A percentile compares a stretch with the other conserved stretches of the same genome.
Evolutionary conservation across 2,888 invertebrate species (phyloP).

Genomic region (Elegia similella): DNA sequence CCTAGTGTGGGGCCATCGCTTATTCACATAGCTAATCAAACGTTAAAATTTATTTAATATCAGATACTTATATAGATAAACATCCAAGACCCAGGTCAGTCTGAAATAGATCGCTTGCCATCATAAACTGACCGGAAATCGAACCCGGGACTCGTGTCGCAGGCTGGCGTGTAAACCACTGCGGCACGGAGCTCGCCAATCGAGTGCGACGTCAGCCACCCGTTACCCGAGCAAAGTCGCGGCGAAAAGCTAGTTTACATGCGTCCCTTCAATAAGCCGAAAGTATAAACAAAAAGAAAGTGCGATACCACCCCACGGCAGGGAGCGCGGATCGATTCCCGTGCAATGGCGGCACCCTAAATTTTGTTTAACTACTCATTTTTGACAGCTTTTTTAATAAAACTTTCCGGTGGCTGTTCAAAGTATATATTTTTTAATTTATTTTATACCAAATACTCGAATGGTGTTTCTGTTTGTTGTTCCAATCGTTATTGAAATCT

Average conservation of each 20-base stretch:
- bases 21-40: no score
- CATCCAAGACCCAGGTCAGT: no score
- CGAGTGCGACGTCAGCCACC: no score
- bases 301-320: slow-evolving; percentile 8
- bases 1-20: no score
- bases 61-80: no score
- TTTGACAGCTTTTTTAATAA: slow-evolving; percentile 20
- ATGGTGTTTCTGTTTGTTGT: background rate
- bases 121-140: no score
- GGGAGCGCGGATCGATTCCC: slow-evolving; percentile 12
- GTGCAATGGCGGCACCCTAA: slow-evolving; percentile 5
- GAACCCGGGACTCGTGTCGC: no score
- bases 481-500: background rate
- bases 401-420: background rate
- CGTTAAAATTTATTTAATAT: no score
- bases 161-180: no score
- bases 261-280: slow-evolving; percentile 16
- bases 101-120: no score
- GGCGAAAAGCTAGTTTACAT: slow-evolving; percentile 1
- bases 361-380: slow-evolving; percentile 16
- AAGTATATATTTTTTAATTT: background rate
- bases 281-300: slow-evolving; percentile 16
- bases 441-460: background rate
- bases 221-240: background rate
- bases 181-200: no score